A percentile compares a stretch with the other conserved stretches of the same genome.
Evolutionary conservation across 2,113 vertebrate species (phyloP).

Genomic region (Centropristis striata): DNA sequence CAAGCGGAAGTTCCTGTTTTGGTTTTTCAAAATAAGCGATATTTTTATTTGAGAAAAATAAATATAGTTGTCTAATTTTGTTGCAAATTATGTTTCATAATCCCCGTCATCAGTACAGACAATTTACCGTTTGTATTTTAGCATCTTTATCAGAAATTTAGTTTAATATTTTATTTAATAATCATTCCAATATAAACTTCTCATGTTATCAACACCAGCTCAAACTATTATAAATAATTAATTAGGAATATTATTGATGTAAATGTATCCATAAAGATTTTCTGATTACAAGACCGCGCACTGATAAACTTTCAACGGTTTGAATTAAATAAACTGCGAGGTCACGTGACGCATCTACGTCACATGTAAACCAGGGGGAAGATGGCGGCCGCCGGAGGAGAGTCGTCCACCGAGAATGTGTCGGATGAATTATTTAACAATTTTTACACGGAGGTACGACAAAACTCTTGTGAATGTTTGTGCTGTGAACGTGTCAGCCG

Average conservation of each 20-base stretch:
- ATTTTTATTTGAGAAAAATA: no score
- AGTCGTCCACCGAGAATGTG: slow-evolving; percentile 65
- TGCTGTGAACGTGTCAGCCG: accelerated
- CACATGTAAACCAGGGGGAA: slow-evolving; percentile 70
- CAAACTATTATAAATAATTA: no score
- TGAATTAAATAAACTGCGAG: neutral
- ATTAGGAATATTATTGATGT: no score
- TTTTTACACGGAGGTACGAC: slow-evolving; percentile 85
- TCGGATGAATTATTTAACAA: slow-evolving; percentile 85
- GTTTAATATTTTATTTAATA: no score
- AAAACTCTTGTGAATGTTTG: accelerated
- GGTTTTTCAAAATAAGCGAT: slow-evolving; percentile 15
- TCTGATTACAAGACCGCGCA: no score
- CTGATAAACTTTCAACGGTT: neutral
- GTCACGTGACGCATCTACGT: slow-evolving; percentile 70
- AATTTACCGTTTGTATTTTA: neutral
- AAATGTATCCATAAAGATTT: no score
- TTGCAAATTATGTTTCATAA: neutral
- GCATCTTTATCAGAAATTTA: neutral
- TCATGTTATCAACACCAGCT: no score
- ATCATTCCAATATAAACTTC: no score
- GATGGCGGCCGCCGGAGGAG: slow-evolving; percentile 85
- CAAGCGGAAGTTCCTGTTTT: no score
- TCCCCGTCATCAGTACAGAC: neutral
- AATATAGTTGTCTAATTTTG: neutral